Base-by-base conservation (phyloP, 2,113 vertebrate genomes). In the Myrmecobius fasciatus region DNA sequence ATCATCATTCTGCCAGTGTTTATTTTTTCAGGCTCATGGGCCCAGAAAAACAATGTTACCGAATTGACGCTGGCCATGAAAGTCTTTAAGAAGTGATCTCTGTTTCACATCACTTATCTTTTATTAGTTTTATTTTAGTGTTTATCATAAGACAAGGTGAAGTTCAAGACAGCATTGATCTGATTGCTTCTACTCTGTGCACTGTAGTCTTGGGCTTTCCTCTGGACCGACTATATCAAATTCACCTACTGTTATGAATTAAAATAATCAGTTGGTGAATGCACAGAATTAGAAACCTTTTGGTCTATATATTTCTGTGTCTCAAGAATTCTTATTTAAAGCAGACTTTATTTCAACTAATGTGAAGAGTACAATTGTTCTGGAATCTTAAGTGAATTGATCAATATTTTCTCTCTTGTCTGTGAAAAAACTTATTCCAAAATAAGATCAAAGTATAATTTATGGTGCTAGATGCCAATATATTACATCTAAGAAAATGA, bases 221-320 rank as follows among this genome's bases (percentile, higher is more conserved):
- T 89, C 91, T 95, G 60, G 53, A 93, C 96, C 90, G 96, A 53
- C 95, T 94, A 56, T 95, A 97, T 96, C 83, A 47, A 96, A 91
- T 97, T 98, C 49, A 10, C 53, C 91, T 88, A 94, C 91, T 97
- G 93, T 96, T 97, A 95, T 48, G 91, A 92, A 96, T 98, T 96
- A 96, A 98, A 97, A 98, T 98, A 98, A 97, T 97, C 97, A 97
- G 89, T 90, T 95, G 97, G 96, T 96, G 96, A 98, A 97, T 97
- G 96, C 95, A 93, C 53, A 96, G 92, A 97, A 97, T 97, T 97
- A 97, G 96, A 97, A 96, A 97, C 96, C 89, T 94, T 96, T 94
- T 53, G 83, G 90, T 98, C 53, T 97, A 90, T 97, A 97, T 97
- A 98, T 97, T 96, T 96, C 96, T 96, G 91, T 96, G 96, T 97